These are phyloP conservation scores for Procambarus virginalis DNA, from an alignment of 1,140 invertebrate species.

Conservation along the genomic window DNA sequence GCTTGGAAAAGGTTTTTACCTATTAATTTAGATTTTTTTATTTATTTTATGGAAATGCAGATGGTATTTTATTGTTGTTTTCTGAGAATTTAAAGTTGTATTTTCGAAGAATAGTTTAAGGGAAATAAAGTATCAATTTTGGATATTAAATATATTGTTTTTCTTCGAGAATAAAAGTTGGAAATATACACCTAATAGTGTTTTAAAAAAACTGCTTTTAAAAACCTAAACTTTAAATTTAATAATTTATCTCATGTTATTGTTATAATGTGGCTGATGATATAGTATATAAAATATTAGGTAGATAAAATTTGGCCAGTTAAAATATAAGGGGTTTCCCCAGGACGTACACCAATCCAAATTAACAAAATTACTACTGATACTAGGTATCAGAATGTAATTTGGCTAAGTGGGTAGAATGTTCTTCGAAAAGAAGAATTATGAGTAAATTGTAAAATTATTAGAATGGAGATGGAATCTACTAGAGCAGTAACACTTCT, in stretches of 20 bases:
- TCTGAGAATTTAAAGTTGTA: too few relatives aligned
- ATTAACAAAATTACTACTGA: background rate
- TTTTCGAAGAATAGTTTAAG: background rate
- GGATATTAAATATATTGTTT: too few relatives aligned
- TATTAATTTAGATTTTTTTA: background rate
- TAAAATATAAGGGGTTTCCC: background rate
- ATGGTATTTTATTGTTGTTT: background rate
- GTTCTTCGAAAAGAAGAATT: background rate
- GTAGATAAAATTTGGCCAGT: background rate
- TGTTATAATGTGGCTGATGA: background rate
- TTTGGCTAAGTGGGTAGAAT: background rate
- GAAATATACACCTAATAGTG: background rate
- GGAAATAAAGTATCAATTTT: background rate
- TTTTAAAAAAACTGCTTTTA: background rate
- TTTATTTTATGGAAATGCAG: background rate
- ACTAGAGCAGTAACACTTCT: conserved; percentile 79
- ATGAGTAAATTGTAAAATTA: background rate
- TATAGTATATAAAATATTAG: background rate
- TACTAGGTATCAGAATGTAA: background rate
- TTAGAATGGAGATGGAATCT: background rate
- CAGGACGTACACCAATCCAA: background rate
- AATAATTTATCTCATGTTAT: background rate
- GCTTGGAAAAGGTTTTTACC: background rate
- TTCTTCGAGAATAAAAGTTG: too few relatives aligned
- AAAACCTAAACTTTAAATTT: background rate